Evolutionary conservation across 92 coral and sea anemone species (phyloP).

Genomic region (Isaurus tuberculatus): DNA sequence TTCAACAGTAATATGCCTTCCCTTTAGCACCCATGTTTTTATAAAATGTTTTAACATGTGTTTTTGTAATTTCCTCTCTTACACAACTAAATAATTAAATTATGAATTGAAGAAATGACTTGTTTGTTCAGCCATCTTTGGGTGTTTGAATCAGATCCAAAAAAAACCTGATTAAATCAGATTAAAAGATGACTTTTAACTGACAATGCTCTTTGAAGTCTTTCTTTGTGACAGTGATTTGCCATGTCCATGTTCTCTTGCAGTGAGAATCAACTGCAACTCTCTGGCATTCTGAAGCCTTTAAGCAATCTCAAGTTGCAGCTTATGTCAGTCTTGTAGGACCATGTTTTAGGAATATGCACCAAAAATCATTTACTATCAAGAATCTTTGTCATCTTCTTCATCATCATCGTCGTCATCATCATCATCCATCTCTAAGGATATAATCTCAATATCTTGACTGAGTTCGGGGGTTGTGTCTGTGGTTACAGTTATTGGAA

Average conservation of each 20-base stretch:
- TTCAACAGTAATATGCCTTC: no score
- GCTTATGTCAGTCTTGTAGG: background rate
- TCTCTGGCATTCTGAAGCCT: background rate
- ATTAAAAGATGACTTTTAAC: background rate
- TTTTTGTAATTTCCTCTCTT: no score
- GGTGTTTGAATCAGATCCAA: background rate
- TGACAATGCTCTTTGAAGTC: background rate
- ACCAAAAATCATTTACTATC: constrained; percentile 13
- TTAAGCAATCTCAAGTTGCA: background rate
- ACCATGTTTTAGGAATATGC: background rate
- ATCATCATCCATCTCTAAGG: constrained; percentile 78
- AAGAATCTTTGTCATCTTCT: constrained; percentile 92
- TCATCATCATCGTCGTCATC: constrained; percentile 61
- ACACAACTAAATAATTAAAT: no score
- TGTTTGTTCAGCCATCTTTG: background rate
- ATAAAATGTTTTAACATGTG: no score
- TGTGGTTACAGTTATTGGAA: constrained; percentile 53
- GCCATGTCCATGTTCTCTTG: background rate
- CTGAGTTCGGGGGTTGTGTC: constrained; percentile 62
- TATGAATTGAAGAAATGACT: no score
- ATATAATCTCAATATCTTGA: constrained; percentile 87
- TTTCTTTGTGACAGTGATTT: background rate
- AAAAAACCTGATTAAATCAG: background rate
- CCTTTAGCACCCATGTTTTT: no score
- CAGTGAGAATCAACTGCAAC: background rate